Evolutionary conservation across 2,113 vertebrate genomes (phyloP).

Genomic region (Sinocyclocheilus anophthalmus): DNA sequence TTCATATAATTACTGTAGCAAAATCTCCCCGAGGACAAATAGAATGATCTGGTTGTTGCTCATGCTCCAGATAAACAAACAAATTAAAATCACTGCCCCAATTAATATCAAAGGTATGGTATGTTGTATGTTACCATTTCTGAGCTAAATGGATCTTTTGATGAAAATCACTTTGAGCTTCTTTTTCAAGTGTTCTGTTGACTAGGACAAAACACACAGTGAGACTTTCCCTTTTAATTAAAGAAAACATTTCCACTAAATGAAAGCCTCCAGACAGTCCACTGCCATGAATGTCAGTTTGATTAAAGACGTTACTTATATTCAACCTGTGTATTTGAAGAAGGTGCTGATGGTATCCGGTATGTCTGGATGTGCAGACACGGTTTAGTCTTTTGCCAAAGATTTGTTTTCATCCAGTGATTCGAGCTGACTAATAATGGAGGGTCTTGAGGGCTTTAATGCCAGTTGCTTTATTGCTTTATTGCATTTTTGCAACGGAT

Average conservation of each 20-base stretch:
- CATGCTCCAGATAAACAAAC: background rate
- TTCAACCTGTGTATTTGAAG: constrained; percentile 13
- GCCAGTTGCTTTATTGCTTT: background rate
- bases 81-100: background rate
- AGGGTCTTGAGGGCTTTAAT: background rate
- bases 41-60: background rate
- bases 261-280: constrained; percentile 3
- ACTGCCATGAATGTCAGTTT: background rate
- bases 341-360: constrained; percentile 7
- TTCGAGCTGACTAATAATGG: constrained; percentile 7
- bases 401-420: constrained; percentile 33
- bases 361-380: background rate
- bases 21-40: background rate
- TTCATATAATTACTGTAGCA: background rate
- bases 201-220: background rate
- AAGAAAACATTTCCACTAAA: constrained; percentile 14
- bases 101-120: constrained; percentile 1
- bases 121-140: background rate
- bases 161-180: constrained; percentile 9
- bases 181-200: background rate
- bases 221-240: constrained; percentile 4
- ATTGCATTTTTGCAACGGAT: constrained; percentile 2
- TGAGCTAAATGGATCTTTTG: background rate
- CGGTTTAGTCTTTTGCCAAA: constrained; percentile 13
- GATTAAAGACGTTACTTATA: constrained; percentile 18